Evolutionary conservation across 2,888 invertebrate genomes (phyloP).

Genomic region (Nomada goodeniana): DNA sequence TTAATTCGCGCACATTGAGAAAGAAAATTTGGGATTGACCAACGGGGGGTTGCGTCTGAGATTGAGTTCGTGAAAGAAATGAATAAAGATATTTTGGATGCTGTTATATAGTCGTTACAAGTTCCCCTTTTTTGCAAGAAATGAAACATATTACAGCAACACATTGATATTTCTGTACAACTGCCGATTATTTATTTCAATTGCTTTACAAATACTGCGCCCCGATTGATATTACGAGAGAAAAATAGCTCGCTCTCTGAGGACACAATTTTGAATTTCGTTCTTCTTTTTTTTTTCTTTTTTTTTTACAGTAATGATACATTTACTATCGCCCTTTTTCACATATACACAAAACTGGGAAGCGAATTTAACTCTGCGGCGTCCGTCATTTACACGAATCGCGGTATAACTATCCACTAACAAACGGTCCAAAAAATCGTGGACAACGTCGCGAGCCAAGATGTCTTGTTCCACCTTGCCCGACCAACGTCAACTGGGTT

Average conservation of each 20-base stretch:
- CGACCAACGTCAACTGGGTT: constrained; percentile 3
- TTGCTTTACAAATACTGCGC: constrained; percentile 51
- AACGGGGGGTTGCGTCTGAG: too few relatives aligned
- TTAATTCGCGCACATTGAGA: too few relatives aligned
- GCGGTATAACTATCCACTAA: too few relatives aligned
- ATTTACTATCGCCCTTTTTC: background rate
- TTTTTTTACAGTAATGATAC: constrained; percentile 14
- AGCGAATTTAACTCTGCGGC: background rate
- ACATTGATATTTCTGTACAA: background rate
- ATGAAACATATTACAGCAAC: background rate
- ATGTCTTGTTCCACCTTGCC: background rate
- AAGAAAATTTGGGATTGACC: too few relatives aligned
- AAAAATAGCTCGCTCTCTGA: background rate
- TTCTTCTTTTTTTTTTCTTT: background rate
- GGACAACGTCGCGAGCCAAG: constrained; percentile 38
- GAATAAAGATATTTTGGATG: background rate
- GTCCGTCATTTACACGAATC: too few relatives aligned
- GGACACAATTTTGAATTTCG: constrained; percentile 57
- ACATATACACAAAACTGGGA: constrained; percentile 5
- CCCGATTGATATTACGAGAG: constrained; percentile 25
- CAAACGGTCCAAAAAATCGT: background rate
- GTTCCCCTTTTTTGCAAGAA: background rate
- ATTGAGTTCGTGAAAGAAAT: background rate
- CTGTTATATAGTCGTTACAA: too few relatives aligned
- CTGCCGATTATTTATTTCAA: constrained; percentile 10